A percentile compares a stretch with the other conserved stretches of the same genome.
Conservation (phyloP, 2,113 vertebrate genomes). For the Shinisaurus crocodilurus region DNA sequence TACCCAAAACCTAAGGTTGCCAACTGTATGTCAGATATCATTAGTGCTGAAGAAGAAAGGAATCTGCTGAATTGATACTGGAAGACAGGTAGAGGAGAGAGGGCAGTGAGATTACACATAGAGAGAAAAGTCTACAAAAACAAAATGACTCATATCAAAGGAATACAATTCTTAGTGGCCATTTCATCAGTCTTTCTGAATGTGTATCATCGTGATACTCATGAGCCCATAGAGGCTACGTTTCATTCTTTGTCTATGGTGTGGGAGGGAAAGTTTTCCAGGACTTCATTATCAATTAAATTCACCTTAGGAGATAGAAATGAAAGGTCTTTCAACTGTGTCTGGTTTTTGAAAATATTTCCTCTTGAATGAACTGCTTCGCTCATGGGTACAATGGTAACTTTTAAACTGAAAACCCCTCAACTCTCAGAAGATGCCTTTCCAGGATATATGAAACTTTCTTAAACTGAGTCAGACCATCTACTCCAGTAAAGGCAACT, state of each 20-base stretch:
- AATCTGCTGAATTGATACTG: constrained; percentile 52
- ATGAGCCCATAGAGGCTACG: not conserved
- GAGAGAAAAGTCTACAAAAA: constrained; percentile 16
- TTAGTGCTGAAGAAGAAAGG: constrained; percentile 48
- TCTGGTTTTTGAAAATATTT: constrained; percentile 4
- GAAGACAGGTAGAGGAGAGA: constrained; percentile 40
- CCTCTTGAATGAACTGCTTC: not conserved
- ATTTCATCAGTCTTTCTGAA: constrained; percentile 4
- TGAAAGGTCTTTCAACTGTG: not conserved
- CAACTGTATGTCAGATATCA: constrained; percentile 52
- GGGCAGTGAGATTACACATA: constrained; percentile 18
- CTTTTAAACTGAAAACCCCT: not conserved
- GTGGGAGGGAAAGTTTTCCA: not conserved
- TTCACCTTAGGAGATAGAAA: not conserved
- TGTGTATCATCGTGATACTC: constrained; percentile 1
- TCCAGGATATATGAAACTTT: not conserved
- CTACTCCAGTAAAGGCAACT: not conserved
- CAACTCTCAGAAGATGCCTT: not conserved
- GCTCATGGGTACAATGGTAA: not conserved
- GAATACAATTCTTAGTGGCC: constrained; percentile 29
- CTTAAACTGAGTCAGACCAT: not conserved
- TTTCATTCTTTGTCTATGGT: constrained; percentile 18
- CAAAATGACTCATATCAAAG: constrained; percentile 21
- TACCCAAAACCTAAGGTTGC: constrained; percentile 49
- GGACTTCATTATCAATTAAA: constrained; percentile 27